Conservation (phyloP, 2,888 invertebrate species). For the Pemphredon lugubris region DNA sequence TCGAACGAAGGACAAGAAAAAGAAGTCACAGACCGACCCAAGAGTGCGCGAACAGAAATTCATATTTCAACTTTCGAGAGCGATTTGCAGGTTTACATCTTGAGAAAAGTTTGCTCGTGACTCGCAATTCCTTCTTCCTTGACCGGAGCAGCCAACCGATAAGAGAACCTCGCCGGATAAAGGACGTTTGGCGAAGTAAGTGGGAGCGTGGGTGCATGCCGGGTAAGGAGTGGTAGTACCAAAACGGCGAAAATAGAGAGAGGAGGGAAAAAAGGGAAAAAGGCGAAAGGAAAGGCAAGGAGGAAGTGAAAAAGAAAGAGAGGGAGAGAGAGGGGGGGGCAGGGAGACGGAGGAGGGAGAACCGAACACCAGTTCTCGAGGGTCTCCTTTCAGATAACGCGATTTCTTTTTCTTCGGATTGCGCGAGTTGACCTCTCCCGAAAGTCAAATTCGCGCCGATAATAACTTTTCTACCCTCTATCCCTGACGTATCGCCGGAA, state of each 20-base stretch:
- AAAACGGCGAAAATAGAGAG: constrained; percentile 31
- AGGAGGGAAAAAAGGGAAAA: background rate
- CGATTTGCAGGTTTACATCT: background rate
- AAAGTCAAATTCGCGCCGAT: constrained; percentile 62
- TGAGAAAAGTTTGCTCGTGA: background rate
- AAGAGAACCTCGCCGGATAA: constrained; percentile 53
- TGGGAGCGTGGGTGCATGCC: constrained; percentile 31
- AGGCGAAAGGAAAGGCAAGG: background rate
- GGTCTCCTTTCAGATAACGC: constrained; percentile 62
- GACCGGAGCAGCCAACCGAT: constrained; percentile 51
- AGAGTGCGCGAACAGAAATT: too few relatives aligned
- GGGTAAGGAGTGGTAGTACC: constrained; percentile 26
- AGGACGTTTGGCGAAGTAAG: constrained; percentile 57
- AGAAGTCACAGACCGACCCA: too few relatives aligned
- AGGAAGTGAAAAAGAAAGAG: background rate
- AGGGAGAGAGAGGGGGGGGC: background rate
- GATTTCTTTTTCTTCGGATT: constrained; percentile 18
- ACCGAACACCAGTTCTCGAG: constrained; percentile 42
- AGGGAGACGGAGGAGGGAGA: background rate
- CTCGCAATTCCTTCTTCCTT: constrained; percentile 23
- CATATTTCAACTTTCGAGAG: background rate
- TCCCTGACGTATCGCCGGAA: constrained; percentile 2
- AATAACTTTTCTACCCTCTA: constrained; percentile 51
- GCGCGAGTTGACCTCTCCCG: constrained; percentile 42
- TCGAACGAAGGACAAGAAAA: too few relatives aligned